These are phyloP conservation scores for Muscicapa striata DNA, from an alignment of 2,797 vertebrate species.

Conservation along the genomic window DNA sequence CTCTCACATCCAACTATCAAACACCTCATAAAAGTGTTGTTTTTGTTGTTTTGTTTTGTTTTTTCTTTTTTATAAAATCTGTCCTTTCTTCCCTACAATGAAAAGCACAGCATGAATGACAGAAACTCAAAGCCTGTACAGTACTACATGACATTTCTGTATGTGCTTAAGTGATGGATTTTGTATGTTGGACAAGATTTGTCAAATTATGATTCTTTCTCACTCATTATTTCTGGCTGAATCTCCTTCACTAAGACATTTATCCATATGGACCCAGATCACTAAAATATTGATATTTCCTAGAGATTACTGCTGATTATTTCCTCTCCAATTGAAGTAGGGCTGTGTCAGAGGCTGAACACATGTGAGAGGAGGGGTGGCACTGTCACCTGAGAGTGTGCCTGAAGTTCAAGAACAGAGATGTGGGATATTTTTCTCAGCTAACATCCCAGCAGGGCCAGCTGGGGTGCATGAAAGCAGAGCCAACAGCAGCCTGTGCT, in stretches of 20 bases:
- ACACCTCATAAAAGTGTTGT: fast-evolving
- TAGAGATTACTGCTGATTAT: neutral
- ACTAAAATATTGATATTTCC: neutral
- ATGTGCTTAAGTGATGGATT: neutral
- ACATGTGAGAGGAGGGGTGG: fast-evolving
- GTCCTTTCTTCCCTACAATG: neutral
- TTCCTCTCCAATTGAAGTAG: neutral
- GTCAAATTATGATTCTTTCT: neutral
- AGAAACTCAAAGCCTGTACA: neutral
- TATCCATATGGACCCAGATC: neutral
- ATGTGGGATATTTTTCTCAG: neutral
- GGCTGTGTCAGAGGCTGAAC: neutral
- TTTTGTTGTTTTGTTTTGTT: neutral
- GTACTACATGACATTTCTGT: neutral
- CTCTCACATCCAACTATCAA: neutral
- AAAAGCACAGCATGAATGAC: neutral
- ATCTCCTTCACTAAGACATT: neutral
- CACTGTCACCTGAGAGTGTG: fast-evolving
- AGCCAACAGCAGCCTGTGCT: neutral
- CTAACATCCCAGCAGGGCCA: neutral
- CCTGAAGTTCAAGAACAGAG: neutral
- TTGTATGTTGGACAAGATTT: neutral
- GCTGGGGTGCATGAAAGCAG: neutral
- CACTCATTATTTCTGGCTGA: neutral
- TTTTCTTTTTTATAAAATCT: neutral